Evolutionary conservation across 2,797 vertebrate genomes (phyloP).

Genomic region (Perodicticus potto): DNA sequence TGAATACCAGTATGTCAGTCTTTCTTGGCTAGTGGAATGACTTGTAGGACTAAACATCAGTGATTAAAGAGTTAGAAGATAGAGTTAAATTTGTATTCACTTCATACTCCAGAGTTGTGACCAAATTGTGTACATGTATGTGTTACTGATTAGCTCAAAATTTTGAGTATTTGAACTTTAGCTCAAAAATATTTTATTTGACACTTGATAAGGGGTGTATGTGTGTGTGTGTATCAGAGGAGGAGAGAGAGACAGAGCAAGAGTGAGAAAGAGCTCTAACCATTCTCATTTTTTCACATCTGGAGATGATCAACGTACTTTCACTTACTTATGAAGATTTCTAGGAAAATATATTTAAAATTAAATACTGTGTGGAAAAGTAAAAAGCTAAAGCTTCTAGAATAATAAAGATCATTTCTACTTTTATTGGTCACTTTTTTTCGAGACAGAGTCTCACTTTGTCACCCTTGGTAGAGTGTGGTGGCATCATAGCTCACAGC

Average conservation of each 20-base stretch:
- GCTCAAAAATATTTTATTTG: not conserved
- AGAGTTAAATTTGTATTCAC: not conserved
- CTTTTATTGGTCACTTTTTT: not conserved
- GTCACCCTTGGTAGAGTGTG: too few relatives aligned
- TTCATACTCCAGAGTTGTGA: not conserved
- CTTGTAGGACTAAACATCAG: not conserved
- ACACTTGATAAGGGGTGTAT: not conserved
- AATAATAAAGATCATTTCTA: not conserved
- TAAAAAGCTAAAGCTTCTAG: not conserved
- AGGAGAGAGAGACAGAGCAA: not conserved
- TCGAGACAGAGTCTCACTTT: too few relatives aligned
- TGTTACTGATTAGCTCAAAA: not conserved
- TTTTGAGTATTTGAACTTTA: conserved; percentile 24
- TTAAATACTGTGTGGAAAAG: not conserved
- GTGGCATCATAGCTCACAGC: too few relatives aligned
- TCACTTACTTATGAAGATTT: not conserved
- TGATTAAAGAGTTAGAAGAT: not conserved
- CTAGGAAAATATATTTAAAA: conserved; percentile 11
- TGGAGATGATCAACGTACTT: not conserved
- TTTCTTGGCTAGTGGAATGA: conserved; percentile 9
- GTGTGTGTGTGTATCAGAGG: not conserved
- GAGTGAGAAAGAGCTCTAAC: not conserved
- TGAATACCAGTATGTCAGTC: not conserved
- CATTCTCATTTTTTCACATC: not conserved
- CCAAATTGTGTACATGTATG: not conserved